These are phyloP conservation scores for Montipora capitata DNA, from an alignment of 92 coral and sea anemone genomes.

Conservation along the genomic window DNA sequence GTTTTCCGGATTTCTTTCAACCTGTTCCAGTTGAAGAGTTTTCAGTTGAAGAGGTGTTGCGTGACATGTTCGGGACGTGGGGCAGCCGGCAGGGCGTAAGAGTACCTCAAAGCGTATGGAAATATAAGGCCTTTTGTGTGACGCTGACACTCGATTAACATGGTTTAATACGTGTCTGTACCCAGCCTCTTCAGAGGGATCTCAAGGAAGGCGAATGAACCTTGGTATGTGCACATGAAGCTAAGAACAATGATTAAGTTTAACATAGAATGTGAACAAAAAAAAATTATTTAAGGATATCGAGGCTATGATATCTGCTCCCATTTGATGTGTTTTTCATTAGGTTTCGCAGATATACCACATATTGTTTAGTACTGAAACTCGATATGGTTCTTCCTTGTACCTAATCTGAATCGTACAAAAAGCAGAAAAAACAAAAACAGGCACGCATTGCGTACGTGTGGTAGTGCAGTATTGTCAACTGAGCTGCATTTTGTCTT, in stretches of 20 bases:
- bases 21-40: constrained; percentile 85
- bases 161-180: constrained; percentile 80
- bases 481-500: too few relatives aligned
- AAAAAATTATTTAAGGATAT: too few relatives aligned
- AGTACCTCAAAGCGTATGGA: constrained; percentile 58
- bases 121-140: constrained; percentile 85
- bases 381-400: too few relatives aligned
- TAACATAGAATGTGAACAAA: too few relatives aligned
- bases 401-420: too few relatives aligned
- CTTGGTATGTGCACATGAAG: not conserved
- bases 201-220: constrained; percentile 84
- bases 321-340: too few relatives aligned
- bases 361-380: too few relatives aligned
- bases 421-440: too few relatives aligned
- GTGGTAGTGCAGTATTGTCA: too few relatives aligned
- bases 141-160: constrained; percentile 78
- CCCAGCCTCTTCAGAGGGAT: constrained; percentile 82
- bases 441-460: too few relatives aligned
- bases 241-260: not conserved
- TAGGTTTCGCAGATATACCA: too few relatives aligned
- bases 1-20: constrained; percentile 72
- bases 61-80: constrained; percentile 8
- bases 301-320: too few relatives aligned
- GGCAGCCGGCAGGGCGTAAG: constrained; percentile 62
- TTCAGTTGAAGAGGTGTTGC: constrained; percentile 75